These are phyloP conservation scores for Petrolisthes cinctipes DNA, from an alignment of 2,888 invertebrate genomes.

Conservation along the genomic window DNA sequence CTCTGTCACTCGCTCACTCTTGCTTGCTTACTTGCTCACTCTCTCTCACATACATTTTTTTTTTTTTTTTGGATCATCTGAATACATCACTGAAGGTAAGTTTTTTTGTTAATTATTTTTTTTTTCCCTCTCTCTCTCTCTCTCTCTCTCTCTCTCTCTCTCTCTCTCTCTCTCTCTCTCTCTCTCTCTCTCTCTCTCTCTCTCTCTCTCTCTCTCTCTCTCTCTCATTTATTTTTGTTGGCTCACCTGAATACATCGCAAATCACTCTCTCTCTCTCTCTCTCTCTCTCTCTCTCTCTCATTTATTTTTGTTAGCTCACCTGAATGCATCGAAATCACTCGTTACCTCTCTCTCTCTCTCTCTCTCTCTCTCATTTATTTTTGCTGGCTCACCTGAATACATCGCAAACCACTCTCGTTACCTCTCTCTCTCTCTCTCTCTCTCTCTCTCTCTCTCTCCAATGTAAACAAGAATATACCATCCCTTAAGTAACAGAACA, in stretches of 20 bases:
- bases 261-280: too few relatives aligned
- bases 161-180: neutral
- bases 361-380: neutral
- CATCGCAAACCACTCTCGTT: neutral
- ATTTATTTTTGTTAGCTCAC: neutral
- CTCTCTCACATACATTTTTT: too few relatives aligned
- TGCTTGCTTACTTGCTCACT: too few relatives aligned
- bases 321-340: too few relatives aligned
- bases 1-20: too few relatives aligned
- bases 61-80: too few relatives aligned
- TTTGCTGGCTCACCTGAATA: neutral
- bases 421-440: neutral
- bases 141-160: neutral
- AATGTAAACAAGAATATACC: neutral
- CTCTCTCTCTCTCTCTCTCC: constrained; percentile 1
- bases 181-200: constrained; percentile 1
- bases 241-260: too few relatives aligned
- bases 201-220: constrained; percentile 1
- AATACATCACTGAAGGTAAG: too few relatives aligned
- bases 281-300: too few relatives aligned
- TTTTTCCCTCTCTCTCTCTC: neutral
- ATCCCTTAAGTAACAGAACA: neutral
- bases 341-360: too few relatives aligned
- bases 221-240: neutral
- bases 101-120: too few relatives aligned